Conservation (phyloP, 2,888 invertebrate species). For the Torymus tubicola region DNA sequence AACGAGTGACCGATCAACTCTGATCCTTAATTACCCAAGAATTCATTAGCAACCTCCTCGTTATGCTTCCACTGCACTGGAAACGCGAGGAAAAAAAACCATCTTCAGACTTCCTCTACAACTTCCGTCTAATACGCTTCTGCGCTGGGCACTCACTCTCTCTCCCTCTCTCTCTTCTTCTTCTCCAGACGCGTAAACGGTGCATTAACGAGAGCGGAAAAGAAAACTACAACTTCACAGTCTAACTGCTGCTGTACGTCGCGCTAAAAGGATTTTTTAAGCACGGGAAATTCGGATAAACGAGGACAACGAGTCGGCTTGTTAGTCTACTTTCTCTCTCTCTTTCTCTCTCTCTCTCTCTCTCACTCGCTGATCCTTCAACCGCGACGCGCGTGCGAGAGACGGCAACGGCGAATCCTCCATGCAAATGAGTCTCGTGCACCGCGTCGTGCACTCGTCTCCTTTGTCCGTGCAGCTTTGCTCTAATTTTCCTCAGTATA, state of each 20-base stretch:
- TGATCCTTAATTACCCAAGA: too few relatives aligned
- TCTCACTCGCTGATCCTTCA: constrained; percentile 4
- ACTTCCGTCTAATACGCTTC: too few relatives aligned
- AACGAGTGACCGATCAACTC: too few relatives aligned
- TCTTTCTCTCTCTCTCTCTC: background rate
- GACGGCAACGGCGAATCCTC: background rate
- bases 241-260: background rate
- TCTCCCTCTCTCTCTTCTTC: too few relatives aligned
- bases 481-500: too few relatives aligned
- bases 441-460: background rate
- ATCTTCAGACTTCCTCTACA: too few relatives aligned
- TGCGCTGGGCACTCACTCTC: too few relatives aligned
- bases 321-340: constrained; percentile 17
- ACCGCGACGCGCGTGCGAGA: background rate
- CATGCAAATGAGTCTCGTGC: constrained; percentile 42
- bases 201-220: too few relatives aligned
- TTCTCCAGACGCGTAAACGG: background rate
- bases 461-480: too few relatives aligned
- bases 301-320: constrained; percentile 45
- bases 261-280: background rate
- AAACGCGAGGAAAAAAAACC: too few relatives aligned
- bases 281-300: constrained; percentile 37
- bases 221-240: background rate
- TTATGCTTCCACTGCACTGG: too few relatives aligned
- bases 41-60: too few relatives aligned